These are phyloP conservation scores for Torymus auratus DNA, from an alignment of 2,888 invertebrate genomes.

Conservation along the genomic window DNA sequence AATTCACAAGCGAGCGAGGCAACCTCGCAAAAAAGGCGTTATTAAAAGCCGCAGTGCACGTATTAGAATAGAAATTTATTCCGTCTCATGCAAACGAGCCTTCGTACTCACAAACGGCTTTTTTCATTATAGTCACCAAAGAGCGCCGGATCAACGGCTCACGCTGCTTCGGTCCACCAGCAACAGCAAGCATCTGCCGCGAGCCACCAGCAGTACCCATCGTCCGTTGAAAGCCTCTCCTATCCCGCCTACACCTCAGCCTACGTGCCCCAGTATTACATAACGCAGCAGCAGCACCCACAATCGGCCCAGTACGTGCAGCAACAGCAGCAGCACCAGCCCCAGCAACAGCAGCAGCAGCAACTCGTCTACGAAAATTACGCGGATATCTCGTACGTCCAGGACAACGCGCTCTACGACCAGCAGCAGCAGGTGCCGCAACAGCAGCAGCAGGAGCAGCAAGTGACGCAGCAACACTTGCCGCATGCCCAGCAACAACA, in stretches of 20 bases:
- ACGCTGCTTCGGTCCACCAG: slow-evolving; percentile 7
- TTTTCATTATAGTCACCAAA: slow-evolving; percentile 21
- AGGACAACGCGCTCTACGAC: slow-evolving; percentile 66
- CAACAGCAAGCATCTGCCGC: slow-evolving; percentile 1
- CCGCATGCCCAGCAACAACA: slow-evolving; percentile 51
- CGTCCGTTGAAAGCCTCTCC: slow-evolving; percentile 28
- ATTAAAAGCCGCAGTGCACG: too few species aligned
- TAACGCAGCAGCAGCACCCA: slow-evolving; percentile 30
- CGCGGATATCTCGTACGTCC: slow-evolving; percentile 65
- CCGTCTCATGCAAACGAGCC: too few species aligned
- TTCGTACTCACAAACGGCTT: neutral
- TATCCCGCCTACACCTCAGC: slow-evolving; percentile 23
- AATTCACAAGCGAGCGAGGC: too few species aligned
- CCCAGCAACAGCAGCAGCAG: slow-evolving; percentile 68
- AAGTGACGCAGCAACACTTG: slow-evolving; percentile 60
- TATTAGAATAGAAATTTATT: too few species aligned
- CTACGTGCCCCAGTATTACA: slow-evolving; percentile 52
- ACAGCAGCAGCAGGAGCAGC: slow-evolving; percentile 59
- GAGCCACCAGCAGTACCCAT: slow-evolving; percentile 22
- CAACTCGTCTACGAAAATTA: slow-evolving; percentile 65
- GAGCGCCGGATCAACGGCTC: neutral
- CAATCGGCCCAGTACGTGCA: slow-evolving; percentile 52
- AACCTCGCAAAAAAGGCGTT: too few species aligned
- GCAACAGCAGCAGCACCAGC: slow-evolving; percentile 60
- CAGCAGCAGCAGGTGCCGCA: slow-evolving; percentile 60